Evolutionary conservation across 2,797 vertebrate species (phyloP).

Genomic region (Chloroceryle amazona): DNA sequence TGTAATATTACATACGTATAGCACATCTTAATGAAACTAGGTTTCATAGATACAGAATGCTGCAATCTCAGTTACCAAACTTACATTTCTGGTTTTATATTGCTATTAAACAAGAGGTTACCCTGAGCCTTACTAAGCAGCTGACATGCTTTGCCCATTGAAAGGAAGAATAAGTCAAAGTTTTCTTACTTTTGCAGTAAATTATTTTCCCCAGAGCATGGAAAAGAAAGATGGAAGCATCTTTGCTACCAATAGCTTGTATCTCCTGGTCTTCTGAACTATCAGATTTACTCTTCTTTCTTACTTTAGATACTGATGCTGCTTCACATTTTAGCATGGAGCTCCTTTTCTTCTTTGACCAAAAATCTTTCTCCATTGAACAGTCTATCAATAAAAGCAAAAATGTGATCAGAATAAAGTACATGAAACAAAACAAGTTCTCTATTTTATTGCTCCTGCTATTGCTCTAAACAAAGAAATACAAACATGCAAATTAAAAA

Average conservation of each 20-base stretch:
- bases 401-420: not conserved
- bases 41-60: not conserved
- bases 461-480: not conserved
- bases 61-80: not conserved
- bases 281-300: conserved; percentile 76
- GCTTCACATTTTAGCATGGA: conserved; percentile 60
- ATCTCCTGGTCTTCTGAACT: conserved; percentile 76
- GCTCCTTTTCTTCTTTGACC: conserved; percentile 80
- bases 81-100: not conserved
- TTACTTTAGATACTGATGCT: conserved; percentile 74
- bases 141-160: not conserved
- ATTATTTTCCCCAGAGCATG: conserved; percentile 96
- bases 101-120: not conserved
- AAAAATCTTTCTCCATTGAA: conserved; percentile 79
- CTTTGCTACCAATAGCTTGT: conserved; percentile 91
- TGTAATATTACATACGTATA: accelerated
- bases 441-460: not conserved
- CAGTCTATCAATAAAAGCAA: conserved; percentile 64
- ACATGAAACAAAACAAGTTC: not conserved
- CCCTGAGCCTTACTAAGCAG: not conserved
- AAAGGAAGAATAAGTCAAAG: not conserved
- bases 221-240: conserved; percentile 94
- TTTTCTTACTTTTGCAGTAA: conserved; percentile 93
- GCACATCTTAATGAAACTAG: not conserved
- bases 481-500: not conserved